Conservation (phyloP, 2,888 invertebrate species). For the Eledone cirrhosa region DNA sequence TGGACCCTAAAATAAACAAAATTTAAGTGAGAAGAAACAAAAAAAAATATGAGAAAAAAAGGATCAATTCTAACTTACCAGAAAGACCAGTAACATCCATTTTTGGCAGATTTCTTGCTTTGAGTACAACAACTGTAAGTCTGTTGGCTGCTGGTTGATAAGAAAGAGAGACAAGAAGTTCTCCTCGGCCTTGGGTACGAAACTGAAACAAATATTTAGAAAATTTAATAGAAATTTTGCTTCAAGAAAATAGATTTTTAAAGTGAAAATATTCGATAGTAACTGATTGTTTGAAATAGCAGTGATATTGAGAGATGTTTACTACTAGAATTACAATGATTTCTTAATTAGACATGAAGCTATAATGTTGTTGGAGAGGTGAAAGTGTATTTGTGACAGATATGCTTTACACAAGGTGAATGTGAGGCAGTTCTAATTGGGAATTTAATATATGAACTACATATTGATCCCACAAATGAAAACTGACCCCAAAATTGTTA, state of each 20-base stretch:
- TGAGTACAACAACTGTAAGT: conserved; percentile 94
- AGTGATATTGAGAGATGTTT: no score
- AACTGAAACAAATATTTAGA: conserved; percentile 72
- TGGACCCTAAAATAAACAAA: no score
- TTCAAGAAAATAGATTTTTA: no score
- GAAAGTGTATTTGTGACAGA: background rate
- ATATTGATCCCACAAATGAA: no score
- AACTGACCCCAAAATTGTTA: no score
- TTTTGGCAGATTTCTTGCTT: conserved; percentile 95
- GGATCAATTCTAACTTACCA: conserved; percentile 61
- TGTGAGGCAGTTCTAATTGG: background rate
- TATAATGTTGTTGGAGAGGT: background rate
- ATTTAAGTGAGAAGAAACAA: no score
- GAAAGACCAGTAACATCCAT: conserved; percentile 98
- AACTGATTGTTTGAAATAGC: no score
- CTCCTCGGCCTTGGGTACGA: conserved; percentile 91
- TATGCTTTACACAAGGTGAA: background rate
- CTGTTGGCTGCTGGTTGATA: conserved; percentile 97
- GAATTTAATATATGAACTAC: background rate
- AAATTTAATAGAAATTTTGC: no score
- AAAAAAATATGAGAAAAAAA: no score
- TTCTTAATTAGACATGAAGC: no score
- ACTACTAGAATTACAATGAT: no score
- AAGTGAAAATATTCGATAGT: no score
- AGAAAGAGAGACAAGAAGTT: conserved; percentile 93